Conservation (phyloP, 1,140 invertebrate genomes). For the Drosophila littoralis region DNA sequence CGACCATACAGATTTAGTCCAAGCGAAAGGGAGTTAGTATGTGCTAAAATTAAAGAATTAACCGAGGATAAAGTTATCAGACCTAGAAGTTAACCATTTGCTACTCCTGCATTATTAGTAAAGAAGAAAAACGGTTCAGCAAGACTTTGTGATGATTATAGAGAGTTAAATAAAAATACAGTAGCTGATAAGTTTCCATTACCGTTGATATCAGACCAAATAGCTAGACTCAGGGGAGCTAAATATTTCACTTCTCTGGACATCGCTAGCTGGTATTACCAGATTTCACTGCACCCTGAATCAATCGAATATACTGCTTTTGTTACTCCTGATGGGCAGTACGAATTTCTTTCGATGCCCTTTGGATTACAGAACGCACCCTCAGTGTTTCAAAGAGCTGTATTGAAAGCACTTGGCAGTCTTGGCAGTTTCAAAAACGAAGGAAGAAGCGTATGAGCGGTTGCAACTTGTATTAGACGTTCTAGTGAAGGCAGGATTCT, state of each 20-base stretch:
- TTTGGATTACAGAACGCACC: not conserved
- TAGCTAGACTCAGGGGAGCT: constrained; percentile 6
- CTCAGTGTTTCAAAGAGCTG: not conserved
- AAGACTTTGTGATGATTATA: constrained; percentile 20
- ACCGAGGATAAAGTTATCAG: constrained; percentile 19
- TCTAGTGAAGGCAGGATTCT: too few relatives aligned
- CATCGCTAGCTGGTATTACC: not conserved
- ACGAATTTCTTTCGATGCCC: constrained; percentile 1
- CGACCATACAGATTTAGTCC: too few relatives aligned
- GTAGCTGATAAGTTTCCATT: constrained; percentile 22
- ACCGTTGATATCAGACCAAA: constrained; percentile 8
- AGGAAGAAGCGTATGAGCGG: too few relatives aligned
- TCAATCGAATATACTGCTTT: constrained; percentile 1
- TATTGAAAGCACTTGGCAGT: not conserved
- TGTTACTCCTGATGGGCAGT: too few relatives aligned
- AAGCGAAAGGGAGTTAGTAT: constrained; percentile 17
- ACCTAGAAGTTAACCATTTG: constrained; percentile 24
- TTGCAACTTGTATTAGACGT: too few relatives aligned
- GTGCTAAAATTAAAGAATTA: constrained; percentile 22
- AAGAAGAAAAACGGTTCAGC: not conserved
- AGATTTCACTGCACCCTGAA: constrained; percentile 2
- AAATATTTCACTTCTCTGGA: constrained; percentile 9
- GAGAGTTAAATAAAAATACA: constrained; percentile 18
- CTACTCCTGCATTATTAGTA: constrained; percentile 8
- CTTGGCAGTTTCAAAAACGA: too few relatives aligned